Evolutionary conservation across 2,113 vertebrate species (phyloP), one percentile per base, ranked within the genome.

Genomic region (Theristicus caerulescens): DNA sequence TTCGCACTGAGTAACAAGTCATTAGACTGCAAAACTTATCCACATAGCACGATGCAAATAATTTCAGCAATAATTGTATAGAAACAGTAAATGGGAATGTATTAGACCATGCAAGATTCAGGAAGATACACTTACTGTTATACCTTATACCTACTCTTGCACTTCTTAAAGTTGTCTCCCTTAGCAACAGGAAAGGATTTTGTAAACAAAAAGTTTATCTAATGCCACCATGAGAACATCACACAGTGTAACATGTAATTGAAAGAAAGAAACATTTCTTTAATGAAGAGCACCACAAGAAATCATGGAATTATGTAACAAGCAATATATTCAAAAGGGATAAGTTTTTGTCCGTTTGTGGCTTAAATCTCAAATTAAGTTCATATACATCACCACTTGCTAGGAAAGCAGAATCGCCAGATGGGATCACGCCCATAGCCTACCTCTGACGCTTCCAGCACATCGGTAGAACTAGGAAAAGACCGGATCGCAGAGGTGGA

Each of bases 1-100:
- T 95, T 94, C 83, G 93, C 76, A 54, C 62, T 87, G 72, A 90
- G 72, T 84, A 93, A 94, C 64, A 59, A 91, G 66, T 61, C 80
- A 86, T 85, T 86, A 94, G 65, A 69, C 93, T 82, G 81, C 70
- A 88, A 87, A 94, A 92, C 54, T 78, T 71, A 88, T 5, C 70
- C 72, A 64, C 71, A 16, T 8, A 61, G 57, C 70, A 62, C 8
- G 69, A 92, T 57, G 58, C 36, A 76, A 71, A 82, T 52, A 59
- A 81, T 94, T 64, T 89, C 70, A 82, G 73, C 42, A 87, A 44
- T 69, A 91, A 76, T 12, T 72, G 40, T n/a, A 26, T 3, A 77
- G 72, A 78, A 82, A 70, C 40, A 55, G 59, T 26, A 73, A 51
- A 36, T 13, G 19, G 21, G 19, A 83, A 86, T 24, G 47, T 69